Evolutionary conservation across 2,888 invertebrate species (phyloP), one percentile per base, ranked within the genome.

Genomic region (Polydrusus tereticollis): DNA sequence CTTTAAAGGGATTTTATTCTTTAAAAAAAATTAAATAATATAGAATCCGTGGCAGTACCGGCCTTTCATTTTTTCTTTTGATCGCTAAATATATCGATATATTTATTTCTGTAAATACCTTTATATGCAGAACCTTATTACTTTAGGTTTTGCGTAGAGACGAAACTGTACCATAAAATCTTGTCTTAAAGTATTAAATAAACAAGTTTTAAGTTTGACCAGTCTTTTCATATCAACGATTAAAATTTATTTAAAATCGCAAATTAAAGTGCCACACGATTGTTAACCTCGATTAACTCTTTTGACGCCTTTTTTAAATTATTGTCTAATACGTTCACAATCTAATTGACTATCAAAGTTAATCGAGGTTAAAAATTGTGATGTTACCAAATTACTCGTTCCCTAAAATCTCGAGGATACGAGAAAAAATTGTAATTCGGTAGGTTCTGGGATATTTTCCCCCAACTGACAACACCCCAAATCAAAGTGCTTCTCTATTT

Each of bases 51-150:
- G 33, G 16, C 14, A 16, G 41, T 41, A 16, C 7, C 16, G n/a
- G n/a, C n/a, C n/a, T 38, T 38, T n/a, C 12, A 1, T 36, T 43
- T 60, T 62, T 55, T 43, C 52, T 52, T 38, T 23, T 41, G 59
- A 58, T 55, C 52, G 41, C 55, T 41, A 21, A 52, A 0, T 45
- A 74, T 75, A 72, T 72, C 36, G 70, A 71, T 69, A 68, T 76
- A 77, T 77, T 77, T 77, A 76, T 76, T 76, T 69, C 73, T 73
- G 71, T 72, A 75, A 76, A 77, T 75, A 74, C 74, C 76, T 76
- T 69, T 68, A 71, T 60, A 58, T 68, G 62, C 71, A 64, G 50
- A 52, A 65, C 59, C 66, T 69, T 45, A 47, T 68, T 73, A 69
- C 45, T 55, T 14, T 66, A 60, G 69, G 74, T 45, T 69, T 74